Conservation (phyloP, 2,113 vertebrate genomes). For the Rhynchomys soricoides region DNA sequence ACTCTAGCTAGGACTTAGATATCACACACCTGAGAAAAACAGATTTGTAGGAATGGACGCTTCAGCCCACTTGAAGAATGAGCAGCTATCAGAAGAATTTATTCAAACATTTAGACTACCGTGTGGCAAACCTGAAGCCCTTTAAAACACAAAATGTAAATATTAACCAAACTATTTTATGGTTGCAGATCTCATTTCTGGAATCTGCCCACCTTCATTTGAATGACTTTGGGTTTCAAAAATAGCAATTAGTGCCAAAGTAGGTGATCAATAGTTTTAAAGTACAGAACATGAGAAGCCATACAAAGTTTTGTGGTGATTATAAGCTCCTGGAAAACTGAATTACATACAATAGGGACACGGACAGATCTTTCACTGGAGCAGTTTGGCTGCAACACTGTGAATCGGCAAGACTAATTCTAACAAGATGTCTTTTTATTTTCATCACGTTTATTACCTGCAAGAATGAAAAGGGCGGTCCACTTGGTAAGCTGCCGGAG, state of each 20-base stretch:
- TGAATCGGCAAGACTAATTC: constrained; percentile 74
- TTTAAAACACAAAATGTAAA: constrained; percentile 51
- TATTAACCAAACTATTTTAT: constrained; percentile 33
- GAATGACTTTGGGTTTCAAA: constrained; percentile 46
- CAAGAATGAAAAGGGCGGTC: constrained; percentile 59
- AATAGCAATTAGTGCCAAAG: constrained; percentile 27
- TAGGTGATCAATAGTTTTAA: constrained; percentile 12
- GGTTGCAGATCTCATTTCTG: not conserved
- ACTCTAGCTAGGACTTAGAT: constrained; percentile 29
- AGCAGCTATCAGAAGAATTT: constrained; percentile 18
- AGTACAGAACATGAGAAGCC: constrained; percentile 43
- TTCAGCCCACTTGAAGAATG: constrained; percentile 54
- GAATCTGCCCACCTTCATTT: too few relatives aligned
- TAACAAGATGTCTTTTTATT: constrained; percentile 61
- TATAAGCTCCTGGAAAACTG: constrained; percentile 55
- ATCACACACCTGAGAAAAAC: not conserved
- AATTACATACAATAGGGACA: constrained; percentile 73
- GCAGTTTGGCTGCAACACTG: constrained; percentile 47
- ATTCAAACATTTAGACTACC: constrained; percentile 29
- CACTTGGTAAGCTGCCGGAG: constrained; percentile 58
- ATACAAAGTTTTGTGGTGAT: constrained; percentile 71
- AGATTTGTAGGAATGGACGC: not conserved
- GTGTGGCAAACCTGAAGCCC: constrained; percentile 38
- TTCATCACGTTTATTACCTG: constrained; percentile 68
- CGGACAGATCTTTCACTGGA: constrained; percentile 68